Conservation (phyloP, 2,113 vertebrate species). For the Serilophus lunatus region DNA sequence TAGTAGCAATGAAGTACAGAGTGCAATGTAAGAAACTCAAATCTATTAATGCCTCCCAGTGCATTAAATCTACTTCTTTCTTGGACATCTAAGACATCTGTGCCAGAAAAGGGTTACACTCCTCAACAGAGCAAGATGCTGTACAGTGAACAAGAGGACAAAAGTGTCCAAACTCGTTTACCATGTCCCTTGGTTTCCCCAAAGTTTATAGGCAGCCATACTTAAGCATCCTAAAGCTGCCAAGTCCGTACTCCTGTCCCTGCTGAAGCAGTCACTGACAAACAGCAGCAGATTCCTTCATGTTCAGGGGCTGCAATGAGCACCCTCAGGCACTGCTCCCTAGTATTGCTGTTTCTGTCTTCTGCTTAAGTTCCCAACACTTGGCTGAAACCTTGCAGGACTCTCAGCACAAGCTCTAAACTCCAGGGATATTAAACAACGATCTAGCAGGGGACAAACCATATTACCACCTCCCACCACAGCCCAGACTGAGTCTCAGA, state of each 20-base stretch:
- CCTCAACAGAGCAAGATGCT: background rate
- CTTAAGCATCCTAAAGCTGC: background rate
- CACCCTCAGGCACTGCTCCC: background rate
- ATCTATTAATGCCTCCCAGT: background rate
- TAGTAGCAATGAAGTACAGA: background rate
- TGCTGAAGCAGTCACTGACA: background rate
- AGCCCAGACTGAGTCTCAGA: background rate
- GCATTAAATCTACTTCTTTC: background rate
- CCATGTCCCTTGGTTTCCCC: background rate
- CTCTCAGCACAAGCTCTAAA: background rate
- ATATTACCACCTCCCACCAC: background rate
- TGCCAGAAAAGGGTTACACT: no score
- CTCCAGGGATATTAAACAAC: background rate
- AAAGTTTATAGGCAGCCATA: background rate
- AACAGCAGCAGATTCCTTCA: background rate
- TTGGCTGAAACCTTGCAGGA: background rate
- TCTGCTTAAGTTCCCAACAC: background rate
- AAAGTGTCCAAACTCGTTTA: background rate
- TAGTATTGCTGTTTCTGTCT: background rate
- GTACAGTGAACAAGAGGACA: background rate
- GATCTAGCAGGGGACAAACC: background rate
- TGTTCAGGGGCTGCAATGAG: background rate
- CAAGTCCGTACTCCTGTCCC: background rate
- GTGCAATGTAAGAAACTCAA: background rate
- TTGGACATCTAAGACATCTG: background rate